These are phyloP conservation scores for Ophthalmolycus amberensis DNA, from an alignment of 2,113 vertebrate species.

Conservation along the genomic window DNA sequence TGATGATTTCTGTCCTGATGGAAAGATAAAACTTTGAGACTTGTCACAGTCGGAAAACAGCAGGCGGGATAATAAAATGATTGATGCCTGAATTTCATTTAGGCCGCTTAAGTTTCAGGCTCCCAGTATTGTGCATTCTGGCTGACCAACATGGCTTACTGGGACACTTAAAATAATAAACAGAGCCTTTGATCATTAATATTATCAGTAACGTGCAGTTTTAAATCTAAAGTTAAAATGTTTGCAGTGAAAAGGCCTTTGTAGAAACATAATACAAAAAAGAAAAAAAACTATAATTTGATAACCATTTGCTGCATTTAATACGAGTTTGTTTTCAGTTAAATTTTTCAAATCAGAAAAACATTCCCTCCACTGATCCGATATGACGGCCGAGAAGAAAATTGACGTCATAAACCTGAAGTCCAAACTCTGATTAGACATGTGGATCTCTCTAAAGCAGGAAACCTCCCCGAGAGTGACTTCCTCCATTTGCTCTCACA, in stretches of 20 bases:
- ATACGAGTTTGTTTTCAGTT: neutral
- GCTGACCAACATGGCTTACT: neutral
- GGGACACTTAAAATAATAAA: neutral
- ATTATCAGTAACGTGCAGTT: neutral
- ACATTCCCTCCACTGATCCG: too few relatives aligned
- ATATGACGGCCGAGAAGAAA: neutral
- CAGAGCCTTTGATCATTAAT: neutral
- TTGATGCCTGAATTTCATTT: too few relatives aligned
- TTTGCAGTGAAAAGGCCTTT: neutral
- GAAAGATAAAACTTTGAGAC: neutral
- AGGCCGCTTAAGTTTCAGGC: too few relatives aligned
- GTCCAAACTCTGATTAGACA: slow-evolving; percentile 16
- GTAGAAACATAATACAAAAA: neutral
- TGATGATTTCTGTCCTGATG: neutral
- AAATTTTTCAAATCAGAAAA: slow-evolving; percentile 12
- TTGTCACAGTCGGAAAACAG: neutral
- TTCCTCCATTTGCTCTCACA: slow-evolving; percentile 43
- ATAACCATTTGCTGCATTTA: neutral
- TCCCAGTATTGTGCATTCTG: too few relatives aligned
- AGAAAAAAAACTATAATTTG: neutral
- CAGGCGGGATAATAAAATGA: too few relatives aligned
- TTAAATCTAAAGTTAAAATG: neutral
- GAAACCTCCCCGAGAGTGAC: slow-evolving; percentile 14
- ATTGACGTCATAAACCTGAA: neutral
- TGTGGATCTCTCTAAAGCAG: slow-evolving; percentile 30